These are phyloP conservation scores for Xerus inauris DNA, from an alignment of 2,113 vertebrate genomes.

Conservation along the genomic window DNA sequence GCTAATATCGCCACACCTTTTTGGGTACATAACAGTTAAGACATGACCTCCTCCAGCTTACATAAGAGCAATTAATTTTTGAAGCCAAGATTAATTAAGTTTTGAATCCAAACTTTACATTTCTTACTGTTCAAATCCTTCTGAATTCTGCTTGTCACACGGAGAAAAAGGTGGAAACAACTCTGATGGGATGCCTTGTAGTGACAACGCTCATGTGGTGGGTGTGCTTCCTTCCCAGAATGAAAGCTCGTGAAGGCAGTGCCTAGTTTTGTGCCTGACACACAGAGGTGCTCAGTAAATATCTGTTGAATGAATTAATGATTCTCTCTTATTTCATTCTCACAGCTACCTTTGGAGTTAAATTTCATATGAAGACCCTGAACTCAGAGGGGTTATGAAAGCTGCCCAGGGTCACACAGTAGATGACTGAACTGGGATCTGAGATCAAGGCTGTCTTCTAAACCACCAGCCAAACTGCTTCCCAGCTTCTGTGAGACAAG, in stretches of 20 bases:
- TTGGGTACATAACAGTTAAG: neutral
- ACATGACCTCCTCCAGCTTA: neutral
- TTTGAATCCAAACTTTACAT: neutral
- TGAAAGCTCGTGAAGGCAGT: neutral
- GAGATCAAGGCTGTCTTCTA: neutral
- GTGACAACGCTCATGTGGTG: neutral
- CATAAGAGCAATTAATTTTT: neutral
- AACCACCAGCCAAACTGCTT: neutral
- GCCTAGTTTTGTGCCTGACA: neutral
- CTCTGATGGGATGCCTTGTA: neutral
- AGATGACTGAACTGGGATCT: neutral
- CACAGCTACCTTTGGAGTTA: neutral
- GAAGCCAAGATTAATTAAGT: neutral
- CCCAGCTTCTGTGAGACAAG: neutral
- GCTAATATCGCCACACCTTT: neutral
- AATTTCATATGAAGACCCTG: neutral
- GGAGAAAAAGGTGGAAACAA: neutral
- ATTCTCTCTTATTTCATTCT: neutral
- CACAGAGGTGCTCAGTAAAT: neutral
- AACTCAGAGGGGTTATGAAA: neutral
- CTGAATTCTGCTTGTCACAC: neutral
- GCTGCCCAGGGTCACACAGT: neutral
- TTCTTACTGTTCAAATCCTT: neutral
- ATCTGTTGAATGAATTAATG: neutral
- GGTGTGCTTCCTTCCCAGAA: neutral